phyloP scores from a whole-genome alignment of 2,888 invertebrate species.

The Drosophila trichaetosa region DNA sequence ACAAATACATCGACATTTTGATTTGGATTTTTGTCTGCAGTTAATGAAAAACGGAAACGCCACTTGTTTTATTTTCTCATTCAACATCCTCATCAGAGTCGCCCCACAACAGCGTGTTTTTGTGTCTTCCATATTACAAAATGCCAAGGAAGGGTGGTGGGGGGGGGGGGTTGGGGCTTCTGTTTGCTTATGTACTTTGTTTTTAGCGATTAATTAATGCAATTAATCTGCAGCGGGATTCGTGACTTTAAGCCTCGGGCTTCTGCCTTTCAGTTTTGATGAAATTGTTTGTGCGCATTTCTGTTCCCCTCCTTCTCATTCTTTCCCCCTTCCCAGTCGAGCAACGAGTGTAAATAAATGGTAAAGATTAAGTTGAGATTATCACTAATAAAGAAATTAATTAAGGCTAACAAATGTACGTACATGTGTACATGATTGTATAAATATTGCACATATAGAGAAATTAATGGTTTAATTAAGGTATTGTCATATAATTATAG shows the following conservation, averaged over 20 bases:
- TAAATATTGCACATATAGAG: not conserved
- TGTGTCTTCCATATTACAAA: constrained; percentile 56
- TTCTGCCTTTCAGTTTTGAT: constrained; percentile 62
- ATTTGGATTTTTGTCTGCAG: constrained; percentile 51
- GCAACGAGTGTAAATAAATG: constrained; percentile 70
- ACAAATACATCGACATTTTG: constrained; percentile 47
- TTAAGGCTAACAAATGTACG: constrained; percentile 34
- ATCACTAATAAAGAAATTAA: constrained; percentile 75
- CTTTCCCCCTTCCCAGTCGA: constrained; percentile 1
- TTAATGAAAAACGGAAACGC: constrained; percentile 84
- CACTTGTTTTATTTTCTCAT: constrained; percentile 67
- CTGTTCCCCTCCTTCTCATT: constrained; percentile 15
- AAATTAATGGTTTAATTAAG: constrained; percentile 4
- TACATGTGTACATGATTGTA: not conserved
- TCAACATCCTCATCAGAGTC: constrained; percentile 46
- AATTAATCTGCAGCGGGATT: constrained; percentile 84
- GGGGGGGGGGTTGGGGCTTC: not conserved
- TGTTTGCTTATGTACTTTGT: constrained; percentile 72
- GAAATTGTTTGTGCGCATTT: constrained; percentile 78
- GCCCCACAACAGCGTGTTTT: constrained; percentile 1
- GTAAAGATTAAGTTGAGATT: constrained; percentile 75
- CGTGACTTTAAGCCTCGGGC: constrained; percentile 36
- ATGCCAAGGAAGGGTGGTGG: not conserved
- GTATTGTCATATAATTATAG: not conserved
- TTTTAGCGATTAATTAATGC: constrained; percentile 84